Evolutionary conservation across 92 coral and sea anemone genomes (phyloP).

Genomic region (Metridium senile): DNA sequence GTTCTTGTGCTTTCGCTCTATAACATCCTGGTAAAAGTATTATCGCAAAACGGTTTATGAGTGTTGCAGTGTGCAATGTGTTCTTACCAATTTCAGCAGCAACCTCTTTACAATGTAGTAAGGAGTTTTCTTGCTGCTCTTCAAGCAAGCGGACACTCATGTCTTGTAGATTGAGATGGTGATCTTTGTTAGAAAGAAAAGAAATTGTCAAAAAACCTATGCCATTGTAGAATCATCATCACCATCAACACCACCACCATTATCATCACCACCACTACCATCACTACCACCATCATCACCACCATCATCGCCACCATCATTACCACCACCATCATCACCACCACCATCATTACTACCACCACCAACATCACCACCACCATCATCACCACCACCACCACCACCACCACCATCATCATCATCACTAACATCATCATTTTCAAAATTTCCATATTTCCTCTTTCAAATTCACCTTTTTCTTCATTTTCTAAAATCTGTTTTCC

Average conservation of each 20-base stretch:
- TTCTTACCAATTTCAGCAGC: background rate
- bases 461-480: conserved; percentile 1
- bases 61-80: no score
- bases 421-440: background rate
- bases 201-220: background rate
- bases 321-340: background rate
- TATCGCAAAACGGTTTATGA: no score
- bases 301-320: background rate
- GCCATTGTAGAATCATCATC: background rate
- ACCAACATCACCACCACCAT: background rate
- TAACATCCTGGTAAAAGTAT: no score
- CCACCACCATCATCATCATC: background rate
- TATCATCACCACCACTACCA: background rate
- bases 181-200: background rate
- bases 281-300: background rate
- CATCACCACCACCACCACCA: background rate
- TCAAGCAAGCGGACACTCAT: background rate
- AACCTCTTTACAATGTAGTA: background rate
- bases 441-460: background rate
- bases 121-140: background rate
- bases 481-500: conserved; percentile 23
- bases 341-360: background rate
- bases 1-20: no score
- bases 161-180: background rate
- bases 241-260: conserved; percentile 1